Evolutionary conservation across 2,888 invertebrate species (phyloP).

Genomic region (Corbicula japonica): DNA sequence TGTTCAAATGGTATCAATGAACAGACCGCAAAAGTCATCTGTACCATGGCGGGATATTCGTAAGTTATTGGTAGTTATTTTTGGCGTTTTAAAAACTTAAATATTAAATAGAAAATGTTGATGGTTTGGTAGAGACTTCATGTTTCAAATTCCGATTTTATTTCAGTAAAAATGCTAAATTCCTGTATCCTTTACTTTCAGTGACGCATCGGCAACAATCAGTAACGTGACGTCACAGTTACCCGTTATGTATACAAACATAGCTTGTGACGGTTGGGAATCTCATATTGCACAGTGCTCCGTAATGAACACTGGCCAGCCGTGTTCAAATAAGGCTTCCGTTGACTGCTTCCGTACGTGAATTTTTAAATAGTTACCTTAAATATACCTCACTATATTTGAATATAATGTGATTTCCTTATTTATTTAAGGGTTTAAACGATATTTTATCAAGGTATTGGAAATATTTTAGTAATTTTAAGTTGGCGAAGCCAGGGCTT

Average conservation of each 20-base stretch:
- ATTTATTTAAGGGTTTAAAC: neutral
- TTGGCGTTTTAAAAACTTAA: too few species aligned
- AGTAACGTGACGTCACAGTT: neutral
- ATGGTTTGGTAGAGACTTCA: too few species aligned
- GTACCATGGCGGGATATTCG: constrained; percentile 52
- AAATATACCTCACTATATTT: neutral
- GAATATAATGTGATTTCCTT: neutral
- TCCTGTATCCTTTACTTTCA: constrained; percentile 5
- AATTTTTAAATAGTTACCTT: neutral
- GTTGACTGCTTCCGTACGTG: constrained; percentile 50
- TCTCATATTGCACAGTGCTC: constrained; percentile 62
- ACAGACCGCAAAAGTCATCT: constrained; percentile 32
- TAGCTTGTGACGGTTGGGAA: constrained; percentile 66
- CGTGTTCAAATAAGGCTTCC: constrained; percentile 24
- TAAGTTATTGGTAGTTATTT: too few species aligned
- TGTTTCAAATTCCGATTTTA: neutral
- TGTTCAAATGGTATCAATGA: constrained; percentile 38
- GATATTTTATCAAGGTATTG: neutral
- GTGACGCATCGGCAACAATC: constrained; percentile 24
- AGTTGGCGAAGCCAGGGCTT: neutral
- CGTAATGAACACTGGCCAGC: constrained; percentile 7
- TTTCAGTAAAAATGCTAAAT: neutral
- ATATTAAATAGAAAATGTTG: too few species aligned
- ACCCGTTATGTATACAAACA: constrained; percentile 30
- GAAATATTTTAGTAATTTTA: constrained; percentile 3